phyloP scores from a whole-genome alignment of 1,140 invertebrate genomes.

The Drosophila azteca region DNA sequence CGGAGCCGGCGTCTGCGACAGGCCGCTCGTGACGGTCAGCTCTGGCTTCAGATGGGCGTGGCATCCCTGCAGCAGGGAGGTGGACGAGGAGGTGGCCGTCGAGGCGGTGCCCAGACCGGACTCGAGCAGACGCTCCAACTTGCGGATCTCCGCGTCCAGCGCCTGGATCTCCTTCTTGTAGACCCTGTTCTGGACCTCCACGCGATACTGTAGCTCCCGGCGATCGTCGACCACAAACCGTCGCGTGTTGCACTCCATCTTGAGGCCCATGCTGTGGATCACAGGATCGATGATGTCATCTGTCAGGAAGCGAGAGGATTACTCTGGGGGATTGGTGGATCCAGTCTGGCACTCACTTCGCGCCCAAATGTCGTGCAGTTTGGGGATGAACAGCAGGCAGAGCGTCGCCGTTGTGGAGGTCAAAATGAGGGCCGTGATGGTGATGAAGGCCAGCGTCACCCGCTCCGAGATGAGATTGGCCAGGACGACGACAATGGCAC shows the following conservation, averaged over 20 bases:
- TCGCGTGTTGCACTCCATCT: constrained; percentile 94
- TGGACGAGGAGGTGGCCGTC: constrained; percentile 86
- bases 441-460: constrained; percentile 92
- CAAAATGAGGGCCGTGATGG: constrained; percentile 92
- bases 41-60: constrained; percentile 84
- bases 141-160: constrained; percentile 91
- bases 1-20: constrained; percentile 30
- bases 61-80: constrained; percentile 84
- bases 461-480: constrained; percentile 93
- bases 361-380: constrained; percentile 88
- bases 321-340: not conserved
- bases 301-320: constrained; percentile 7
- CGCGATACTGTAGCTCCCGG: constrained; percentile 92
- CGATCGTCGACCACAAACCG: constrained; percentile 89
- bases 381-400: constrained; percentile 94
- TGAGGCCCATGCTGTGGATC: constrained; percentile 93
- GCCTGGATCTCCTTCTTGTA: constrained; percentile 93
- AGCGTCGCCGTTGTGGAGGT: constrained; percentile 94
- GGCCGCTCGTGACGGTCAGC: constrained; percentile 61
- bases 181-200: constrained; percentile 95
- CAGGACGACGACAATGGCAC: constrained; percentile 92
- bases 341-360: constrained; percentile 84
- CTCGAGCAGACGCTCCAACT: constrained; percentile 89
- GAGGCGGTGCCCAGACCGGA: constrained; percentile 85
- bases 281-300: constrained; percentile 90